Base-by-base conservation (phyloP, 2,113 vertebrate species). In the Apistogramma diplotaenia region DNA sequence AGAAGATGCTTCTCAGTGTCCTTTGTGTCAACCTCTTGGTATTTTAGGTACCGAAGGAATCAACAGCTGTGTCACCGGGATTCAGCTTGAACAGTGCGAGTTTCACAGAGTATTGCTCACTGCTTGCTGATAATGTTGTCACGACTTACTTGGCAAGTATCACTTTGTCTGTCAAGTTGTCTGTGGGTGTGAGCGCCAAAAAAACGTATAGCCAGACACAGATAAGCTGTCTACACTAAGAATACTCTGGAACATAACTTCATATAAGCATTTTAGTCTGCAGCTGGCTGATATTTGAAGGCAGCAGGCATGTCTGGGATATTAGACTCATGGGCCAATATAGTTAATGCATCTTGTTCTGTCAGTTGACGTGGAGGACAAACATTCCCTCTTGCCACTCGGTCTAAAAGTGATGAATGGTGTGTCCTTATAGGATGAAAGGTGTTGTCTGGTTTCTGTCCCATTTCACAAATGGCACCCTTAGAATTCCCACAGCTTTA, bases 41-140 rank as follows among this genome's bases (percentile, higher is more conserved):
- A 79, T 90, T 86, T 82, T 35, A 92, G 83, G 91, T 81, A 85
- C 89, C 83, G 21, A 49, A 56, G 75, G 93, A 90, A 93, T 92
- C 70, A 77, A 60, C 51, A 54, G 33, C 33, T 70, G n/a, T 85
- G 78, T 86, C 58, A 74, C 21, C 51, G 46, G 77, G 43, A 60
- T 75, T 78, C n/a, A 62, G 54, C 78, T 55, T 57, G 29, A 25
- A 81, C 56, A 1, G 4, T 74, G 13, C 29, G 40, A 61, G 53
- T 51, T 51, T 46, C 16, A 46, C 11, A 57, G 46, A 18, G 8
- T 33, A 40, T 23, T 62, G n/a, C 57, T 72, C 53, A 73, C 19
- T 25, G 37, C 56, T 57, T 40, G 51, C 10, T 75, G 71, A 80
- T 81, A 76, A 72, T 65, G 65, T 61, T 83, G 16, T 49, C 57